phyloP scores from a whole-genome alignment of 30 jellyfish, hydroid and myxozoan genomes.

The Aurelia aurita complex sp. Pacific region DNA sequence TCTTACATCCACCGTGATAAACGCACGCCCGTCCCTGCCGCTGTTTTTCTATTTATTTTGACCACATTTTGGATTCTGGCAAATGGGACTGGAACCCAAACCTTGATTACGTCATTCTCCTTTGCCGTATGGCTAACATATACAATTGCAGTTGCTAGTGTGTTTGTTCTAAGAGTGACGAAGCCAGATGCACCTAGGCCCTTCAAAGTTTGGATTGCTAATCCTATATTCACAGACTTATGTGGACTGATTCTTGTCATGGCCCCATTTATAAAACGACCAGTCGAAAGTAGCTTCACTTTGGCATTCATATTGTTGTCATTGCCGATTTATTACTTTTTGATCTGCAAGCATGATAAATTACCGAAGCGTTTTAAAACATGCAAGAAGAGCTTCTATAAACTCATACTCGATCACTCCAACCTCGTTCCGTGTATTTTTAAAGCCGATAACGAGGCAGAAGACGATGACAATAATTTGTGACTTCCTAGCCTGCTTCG shows the following conservation, averaged over 20 bases:
- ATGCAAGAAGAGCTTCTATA: not conserved
- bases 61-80: slow-evolving; percentile 47
- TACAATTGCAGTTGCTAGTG: slow-evolving; percentile 2
- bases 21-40: slow-evolving; percentile 70
- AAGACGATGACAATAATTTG: too few relatives aligned
- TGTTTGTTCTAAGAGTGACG: slow-evolving; percentile 13
- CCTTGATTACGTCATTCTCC: slow-evolving; percentile 10
- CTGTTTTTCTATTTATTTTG: slow-evolving; percentile 5
- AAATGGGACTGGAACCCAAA: slow-evolving; percentile 41
- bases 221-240: slow-evolving; percentile 36
- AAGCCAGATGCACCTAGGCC: slow-evolving; percentile 60
- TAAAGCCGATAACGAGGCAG: not conserved
- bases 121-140: slow-evolving; percentile 37
- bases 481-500: too few relatives aligned
- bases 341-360: slow-evolving; percentile 3
- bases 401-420: not conserved
- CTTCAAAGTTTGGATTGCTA: slow-evolving; percentile 40
- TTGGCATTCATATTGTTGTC: slow-evolving; percentile 8
- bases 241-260: slow-evolving; percentile 19
- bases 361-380: not conserved
- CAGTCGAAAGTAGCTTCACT: slow-evolving; percentile 14
- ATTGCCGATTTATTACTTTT: slow-evolving; percentile 11
- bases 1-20: slow-evolving; percentile 57
- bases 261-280: slow-evolving; percentile 37
- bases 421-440: slow-evolving; percentile 23